Evolutionary conservation across 2,888 invertebrate genomes (phyloP), one percentile per base, ranked within the genome.

Genomic region (Sipunculus nudus): DNA sequence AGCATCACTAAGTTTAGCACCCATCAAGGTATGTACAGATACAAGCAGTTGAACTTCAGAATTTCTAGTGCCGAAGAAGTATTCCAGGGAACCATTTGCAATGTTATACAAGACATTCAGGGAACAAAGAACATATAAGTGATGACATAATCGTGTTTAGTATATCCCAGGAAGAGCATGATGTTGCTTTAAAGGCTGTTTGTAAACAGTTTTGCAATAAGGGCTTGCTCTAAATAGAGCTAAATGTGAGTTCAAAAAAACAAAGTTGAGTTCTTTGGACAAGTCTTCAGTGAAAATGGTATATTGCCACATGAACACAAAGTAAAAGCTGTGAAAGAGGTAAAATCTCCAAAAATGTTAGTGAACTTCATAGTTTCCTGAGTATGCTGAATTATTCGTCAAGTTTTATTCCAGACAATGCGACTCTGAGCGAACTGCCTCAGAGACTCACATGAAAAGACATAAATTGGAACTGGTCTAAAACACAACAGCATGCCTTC

Each of bases 1-100:
- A 40, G 60, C 28, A 61, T 69, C n/a, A n/a, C n/a, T n/a, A n/a
- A n/a, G n/a, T n/a, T n/a, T 10, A 70, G 57, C 28, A 70, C 68
- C 16, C 67, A 70, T 40, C 23, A 31, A 10, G 66, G 69, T 25
- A 25, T 67, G 21, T 40, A 23, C 4, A 28, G 70, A 23, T 71
- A 59, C 35, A 68, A 56, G 23, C 43, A 63, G 21, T 40, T 65
- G 16, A 31, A 16, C n/a, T 54, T 64, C 29, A 62, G 65, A 50
- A 53, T 61, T n/a, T n/a, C n/a, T 21, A 43, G 26, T 35, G 59
- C 63, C 13, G 28, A 52, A 6, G 60, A 60, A 31, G 35, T 52
- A 16, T 60, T 56, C 45, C 50, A 65, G 35, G 35, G 56, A 21
- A 23, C 43, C 8, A 46, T 55, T 13, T 31, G 38, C 16, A 25